Evolutionary conservation across 2,113 vertebrate species (phyloP).

Genomic region (Pao palembangensis): DNA sequence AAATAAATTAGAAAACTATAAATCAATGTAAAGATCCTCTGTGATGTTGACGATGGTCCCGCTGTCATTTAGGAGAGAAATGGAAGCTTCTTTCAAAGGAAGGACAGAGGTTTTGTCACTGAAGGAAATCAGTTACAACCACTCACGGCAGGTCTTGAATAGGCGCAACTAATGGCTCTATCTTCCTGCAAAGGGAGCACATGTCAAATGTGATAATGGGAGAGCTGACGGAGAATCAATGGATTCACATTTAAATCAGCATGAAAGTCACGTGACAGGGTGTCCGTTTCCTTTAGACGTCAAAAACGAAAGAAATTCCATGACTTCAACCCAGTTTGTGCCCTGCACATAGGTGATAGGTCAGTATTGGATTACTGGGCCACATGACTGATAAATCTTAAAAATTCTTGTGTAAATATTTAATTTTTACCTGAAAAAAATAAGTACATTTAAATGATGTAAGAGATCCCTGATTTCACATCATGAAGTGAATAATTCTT

Average conservation of each 20-base stretch:
- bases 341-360: background rate
- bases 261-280: conserved; percentile 32
- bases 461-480: too few relatives aligned
- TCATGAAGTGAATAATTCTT: too few relatives aligned
- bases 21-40: too few relatives aligned
- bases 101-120: conserved; percentile 26
- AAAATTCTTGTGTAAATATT: too few relatives aligned
- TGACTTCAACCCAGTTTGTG: background rate
- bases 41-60: background rate
- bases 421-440: too few relatives aligned
- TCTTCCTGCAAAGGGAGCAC: conserved; percentile 42
- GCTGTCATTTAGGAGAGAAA: conserved; percentile 4
- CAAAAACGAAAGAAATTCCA: conserved; percentile 25
- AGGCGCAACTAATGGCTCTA: conserved; percentile 63
- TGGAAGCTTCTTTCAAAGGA: background rate
- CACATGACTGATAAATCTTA: background rate
- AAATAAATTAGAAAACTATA: too few relatives aligned
- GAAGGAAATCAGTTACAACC: conserved; percentile 65
- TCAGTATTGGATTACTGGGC: conserved; percentile 33
- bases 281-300: conserved; percentile 1
- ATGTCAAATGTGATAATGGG: conserved; percentile 1
- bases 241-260: conserved; percentile 18
- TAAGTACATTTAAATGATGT: too few relatives aligned
- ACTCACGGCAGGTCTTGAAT: conserved; percentile 55
- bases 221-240: conserved; percentile 24